phyloP scores from a whole-genome alignment of 1,140 invertebrate genomes.

The Sminthurides bifidus region DNA sequence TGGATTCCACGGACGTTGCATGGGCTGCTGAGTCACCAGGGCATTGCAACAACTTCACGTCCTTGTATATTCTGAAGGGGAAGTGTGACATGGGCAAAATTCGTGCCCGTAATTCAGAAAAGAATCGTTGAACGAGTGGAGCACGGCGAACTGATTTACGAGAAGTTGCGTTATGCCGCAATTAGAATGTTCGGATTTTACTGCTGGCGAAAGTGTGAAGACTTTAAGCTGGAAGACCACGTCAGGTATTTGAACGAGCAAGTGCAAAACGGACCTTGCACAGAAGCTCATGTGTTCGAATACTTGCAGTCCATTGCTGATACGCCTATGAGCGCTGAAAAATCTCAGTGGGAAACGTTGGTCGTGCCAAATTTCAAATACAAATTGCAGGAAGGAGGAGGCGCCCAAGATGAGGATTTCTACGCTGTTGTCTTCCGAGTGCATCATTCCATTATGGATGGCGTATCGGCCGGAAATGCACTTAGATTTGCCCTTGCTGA shows the following conservation, averaged over 20 bases:
- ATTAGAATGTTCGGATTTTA: slow-evolving; percentile 6
- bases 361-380: slow-evolving; percentile 16
- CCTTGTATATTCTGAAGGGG: slow-evolving; percentile 4
- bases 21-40: background rate
- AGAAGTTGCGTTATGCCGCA: background rate
- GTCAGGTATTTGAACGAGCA: background rate
- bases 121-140: background rate
- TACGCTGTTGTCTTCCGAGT: slow-evolving; percentile 16
- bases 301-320: slow-evolving; percentile 6
- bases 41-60: background rate
- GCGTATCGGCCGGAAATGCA: slow-evolving; percentile 7
- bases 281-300: slow-evolving; percentile 6
- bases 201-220: slow-evolving; percentile 12
- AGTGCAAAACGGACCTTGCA: background rate
- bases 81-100: background rate
- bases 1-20: background rate
- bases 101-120: background rate
- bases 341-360: slow-evolving; percentile 18
- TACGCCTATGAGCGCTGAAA: background rate
- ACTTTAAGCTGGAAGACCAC: slow-evolving; percentile 8
- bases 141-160: background rate
- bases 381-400: background rate
- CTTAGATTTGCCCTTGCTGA: slow-evolving; percentile 13
- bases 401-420: background rate
- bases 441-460: slow-evolving; percentile 27